Evolutionary conservation across 1,140 invertebrate species (phyloP).

Genomic region (Microplitis mediator): DNA sequence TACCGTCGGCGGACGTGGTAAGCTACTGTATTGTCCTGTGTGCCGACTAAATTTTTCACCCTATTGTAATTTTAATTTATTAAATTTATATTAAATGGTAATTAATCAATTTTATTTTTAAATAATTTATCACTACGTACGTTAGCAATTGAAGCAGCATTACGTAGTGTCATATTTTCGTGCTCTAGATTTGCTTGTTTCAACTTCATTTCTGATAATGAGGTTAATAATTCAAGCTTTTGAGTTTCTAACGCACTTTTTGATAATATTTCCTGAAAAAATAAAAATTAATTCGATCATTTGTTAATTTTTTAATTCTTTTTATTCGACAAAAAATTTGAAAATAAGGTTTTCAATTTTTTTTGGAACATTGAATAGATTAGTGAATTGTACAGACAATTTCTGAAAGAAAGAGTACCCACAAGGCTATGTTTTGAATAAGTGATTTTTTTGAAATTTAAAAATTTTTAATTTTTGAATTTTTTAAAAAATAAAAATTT

Average conservation of each 20-base stretch:
- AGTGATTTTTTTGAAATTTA: too few relatives aligned
- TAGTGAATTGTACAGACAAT: too few relatives aligned
- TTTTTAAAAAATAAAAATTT: too few relatives aligned
- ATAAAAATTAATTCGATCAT: too few relatives aligned
- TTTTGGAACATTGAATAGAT: too few relatives aligned
- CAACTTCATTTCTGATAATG: slow-evolving; percentile 87
- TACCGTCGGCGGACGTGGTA: slow-evolving; percentile 72
- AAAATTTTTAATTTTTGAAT: too few relatives aligned
- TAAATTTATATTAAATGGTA: too few relatives aligned
- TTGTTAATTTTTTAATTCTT: too few relatives aligned
- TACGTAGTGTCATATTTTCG: slow-evolving; percentile 77
- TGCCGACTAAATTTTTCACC: slow-evolving; percentile 57
- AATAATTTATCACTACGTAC: slow-evolving; percentile 38
- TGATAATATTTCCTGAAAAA: slow-evolving; percentile 79
- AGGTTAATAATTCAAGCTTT: slow-evolving; percentile 89
- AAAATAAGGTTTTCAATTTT: too few relatives aligned
- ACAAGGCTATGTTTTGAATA: too few relatives aligned
- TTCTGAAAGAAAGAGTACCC: too few relatives aligned
- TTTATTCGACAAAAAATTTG: too few relatives aligned
- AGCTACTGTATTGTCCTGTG: slow-evolving; percentile 73
- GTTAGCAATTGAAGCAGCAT: slow-evolving; percentile 52
- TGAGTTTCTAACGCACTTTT: slow-evolving; percentile 89
- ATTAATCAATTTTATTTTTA: not conserved
- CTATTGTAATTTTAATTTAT: slow-evolving; percentile 30
- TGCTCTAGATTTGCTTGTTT: slow-evolving; percentile 82